These are phyloP conservation scores for Pseudomugil gertrudae DNA, from an alignment of 2,797 vertebrate genomes.

Conservation along the genomic window DNA sequence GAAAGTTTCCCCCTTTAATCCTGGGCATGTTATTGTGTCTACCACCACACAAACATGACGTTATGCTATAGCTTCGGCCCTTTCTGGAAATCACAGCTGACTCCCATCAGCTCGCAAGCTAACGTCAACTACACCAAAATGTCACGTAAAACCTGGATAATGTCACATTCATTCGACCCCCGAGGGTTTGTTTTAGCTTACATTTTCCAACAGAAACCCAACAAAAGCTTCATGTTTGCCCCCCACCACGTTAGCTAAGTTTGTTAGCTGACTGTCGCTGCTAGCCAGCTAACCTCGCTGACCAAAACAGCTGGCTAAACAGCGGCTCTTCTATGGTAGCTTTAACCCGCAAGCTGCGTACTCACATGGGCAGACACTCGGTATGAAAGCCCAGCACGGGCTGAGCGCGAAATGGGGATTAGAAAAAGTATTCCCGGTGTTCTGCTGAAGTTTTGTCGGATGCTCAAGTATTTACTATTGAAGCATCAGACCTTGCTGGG, in stretches of 20 bases:
- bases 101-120: slow-evolving; percentile 18
- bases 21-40: background rate
- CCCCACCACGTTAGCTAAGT: slow-evolving; percentile 41
- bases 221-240: background rate
- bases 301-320: slow-evolving; percentile 70
- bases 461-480: slow-evolving; percentile 43
- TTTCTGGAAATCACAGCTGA: slow-evolving; percentile 57
- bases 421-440: slow-evolving; percentile 7
- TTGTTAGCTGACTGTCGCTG: slow-evolving; percentile 55
- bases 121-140: background rate
- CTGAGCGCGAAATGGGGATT: accelerated
- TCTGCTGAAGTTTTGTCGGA: slow-evolving; percentile 29
- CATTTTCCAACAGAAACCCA: background rate
- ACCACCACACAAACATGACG: slow-evolving; percentile 22
- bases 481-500: slow-evolving; percentile 56
- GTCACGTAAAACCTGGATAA: background rate
- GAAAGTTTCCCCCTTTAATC: too few species aligned
- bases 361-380: slow-evolving; percentile 33
- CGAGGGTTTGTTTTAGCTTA: background rate
- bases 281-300: slow-evolving; percentile 65
- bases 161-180: background rate
- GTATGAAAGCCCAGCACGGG: background rate
- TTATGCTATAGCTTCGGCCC: slow-evolving; percentile 42
- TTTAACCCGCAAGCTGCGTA: background rate
- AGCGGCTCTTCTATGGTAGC: background rate